These are phyloP conservation scores for Hesperophylax magnus DNA, from an alignment of 1,140 invertebrate genomes.

Conservation along the genomic window DNA sequence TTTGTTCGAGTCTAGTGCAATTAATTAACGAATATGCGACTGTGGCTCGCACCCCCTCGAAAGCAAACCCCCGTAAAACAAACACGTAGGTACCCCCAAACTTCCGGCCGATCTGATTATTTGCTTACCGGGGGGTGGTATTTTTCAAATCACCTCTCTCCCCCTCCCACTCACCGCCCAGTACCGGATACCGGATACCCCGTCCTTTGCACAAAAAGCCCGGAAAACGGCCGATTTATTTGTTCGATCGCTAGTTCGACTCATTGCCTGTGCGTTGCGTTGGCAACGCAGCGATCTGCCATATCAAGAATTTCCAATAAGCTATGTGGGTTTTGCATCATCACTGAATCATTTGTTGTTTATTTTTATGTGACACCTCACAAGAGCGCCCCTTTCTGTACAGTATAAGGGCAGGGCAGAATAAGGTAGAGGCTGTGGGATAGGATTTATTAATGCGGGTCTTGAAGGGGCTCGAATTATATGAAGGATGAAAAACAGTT, in stretches of 20 bases:
- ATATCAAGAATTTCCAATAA: too few species aligned
- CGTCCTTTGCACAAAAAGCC: conserved; percentile 34
- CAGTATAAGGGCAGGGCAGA: too few species aligned
- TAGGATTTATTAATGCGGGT: too few species aligned
- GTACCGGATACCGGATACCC: background rate
- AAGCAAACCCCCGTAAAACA: conserved; percentile 16
- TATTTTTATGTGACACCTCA: too few species aligned
- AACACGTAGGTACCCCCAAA: conserved; percentile 14
- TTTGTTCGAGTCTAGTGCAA: conserved; percentile 39
- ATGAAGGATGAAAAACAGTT: too few species aligned
- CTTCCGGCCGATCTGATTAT: conserved; percentile 52
- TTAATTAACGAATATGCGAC: conserved; percentile 44
- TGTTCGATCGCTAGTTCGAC: background rate
- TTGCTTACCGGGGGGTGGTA: conserved; percentile 30
- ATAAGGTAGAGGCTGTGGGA: too few species aligned
- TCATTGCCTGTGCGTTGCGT: too few species aligned
- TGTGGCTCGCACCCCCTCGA: conserved; percentile 9
- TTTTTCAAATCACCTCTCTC: background rate
- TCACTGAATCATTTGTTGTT: too few species aligned
- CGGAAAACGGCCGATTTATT: conserved; percentile 32
- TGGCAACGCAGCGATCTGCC: too few species aligned
- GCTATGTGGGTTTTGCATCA: too few species aligned
- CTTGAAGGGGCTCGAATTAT: too few species aligned
- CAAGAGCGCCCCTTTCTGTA: too few species aligned
- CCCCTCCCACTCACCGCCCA: background rate